Evolutionary conservation across 2,888 invertebrate genomes (phyloP), one percentile per base, ranked within the genome.

Genomic region (Steinernema carpocapsae): DNA sequence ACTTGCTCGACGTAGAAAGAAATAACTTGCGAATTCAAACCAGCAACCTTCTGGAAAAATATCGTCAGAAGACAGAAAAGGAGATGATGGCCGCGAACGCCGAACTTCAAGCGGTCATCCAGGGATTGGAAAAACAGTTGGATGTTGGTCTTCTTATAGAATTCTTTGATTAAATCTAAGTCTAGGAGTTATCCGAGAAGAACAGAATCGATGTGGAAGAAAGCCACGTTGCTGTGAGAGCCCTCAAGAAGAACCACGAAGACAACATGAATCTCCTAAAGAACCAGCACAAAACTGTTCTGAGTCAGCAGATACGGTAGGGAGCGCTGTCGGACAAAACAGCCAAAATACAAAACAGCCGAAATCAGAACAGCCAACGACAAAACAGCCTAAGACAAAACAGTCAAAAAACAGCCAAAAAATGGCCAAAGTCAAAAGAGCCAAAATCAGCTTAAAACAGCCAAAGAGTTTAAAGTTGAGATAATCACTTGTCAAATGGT

Each of bases 11-110:
- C 19, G 64, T 64, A 32, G 64, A 64, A 32, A 26, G 64, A 6
- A 64, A 64, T 17, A 64, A 17, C 26, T 19, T 64, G 17, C 64
- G 64, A 6, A 64, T 64, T 64, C 64, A 64, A 32, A 64, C 64
- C 37, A 64, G 32, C 19, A 26, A 64, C 17, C 64, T 64, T 29
- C 32, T 64, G 7, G 32, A 64, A 14, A 64, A 64, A 64, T 64
- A 64, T 37, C 29, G 64, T 4, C 22, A 29, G 32, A 64, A 64
- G 32, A 32, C 26, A 6, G 64, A 64, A 64, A 64, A 17, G 14
- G 64, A 64, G 32, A 64, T 64, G 32, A 22, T 32, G 17, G 32
- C 32, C 17, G 29, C 26, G 17, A 64, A 37, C 17, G 26, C 22
- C 14, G 64, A 64, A 37, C 64, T 64, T 1, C 29, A 26, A 14